Evolutionary conservation across 2,113 vertebrate genomes (phyloP).

Genomic region (Semicossyphus pulcher): DNA sequence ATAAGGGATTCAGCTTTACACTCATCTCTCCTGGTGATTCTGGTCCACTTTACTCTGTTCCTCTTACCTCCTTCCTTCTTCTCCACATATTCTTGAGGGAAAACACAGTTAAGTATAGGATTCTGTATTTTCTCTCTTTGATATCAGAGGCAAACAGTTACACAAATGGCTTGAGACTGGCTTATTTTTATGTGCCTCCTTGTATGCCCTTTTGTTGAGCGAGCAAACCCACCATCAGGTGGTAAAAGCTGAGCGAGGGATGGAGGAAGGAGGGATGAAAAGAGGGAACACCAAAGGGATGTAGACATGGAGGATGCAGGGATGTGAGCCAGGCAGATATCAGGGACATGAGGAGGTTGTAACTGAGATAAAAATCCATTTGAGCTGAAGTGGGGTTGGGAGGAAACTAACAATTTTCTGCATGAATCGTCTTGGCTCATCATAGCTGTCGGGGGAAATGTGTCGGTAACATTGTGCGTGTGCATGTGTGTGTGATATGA

Average conservation of each 20-base stretch:
- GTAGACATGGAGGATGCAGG: constrained; percentile 11
- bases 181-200: background rate
- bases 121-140: background rate
- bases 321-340: constrained; percentile 20
- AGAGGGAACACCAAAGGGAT: background rate
- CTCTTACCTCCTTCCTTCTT: background rate
- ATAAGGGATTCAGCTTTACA: background rate
- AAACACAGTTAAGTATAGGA: background rate
- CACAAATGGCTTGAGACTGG: background rate
- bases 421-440: constrained; percentile 60
- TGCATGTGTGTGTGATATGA: constrained; percentile 55
- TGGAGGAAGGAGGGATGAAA: background rate
- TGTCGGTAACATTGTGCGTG: constrained; percentile 42
- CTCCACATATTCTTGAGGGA: background rate
- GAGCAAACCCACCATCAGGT: constrained; percentile 1
- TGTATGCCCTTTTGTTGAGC: background rate
- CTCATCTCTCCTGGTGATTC: constrained; percentile 9
- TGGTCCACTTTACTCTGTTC: constrained; percentile 24
- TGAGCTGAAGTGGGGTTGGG: constrained; percentile 45
- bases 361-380: constrained; percentile 50
- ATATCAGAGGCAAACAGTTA: background rate
- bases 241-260: constrained; percentile 7
- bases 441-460: constrained; percentile 50
- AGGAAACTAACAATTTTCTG: constrained; percentile 69
- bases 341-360: constrained; percentile 26